Percentiles rank a stretch among this genome's conserved stretches.
Conservation (phyloP, 2,888 invertebrate species). For the Ormyrus labotus region DNA sequence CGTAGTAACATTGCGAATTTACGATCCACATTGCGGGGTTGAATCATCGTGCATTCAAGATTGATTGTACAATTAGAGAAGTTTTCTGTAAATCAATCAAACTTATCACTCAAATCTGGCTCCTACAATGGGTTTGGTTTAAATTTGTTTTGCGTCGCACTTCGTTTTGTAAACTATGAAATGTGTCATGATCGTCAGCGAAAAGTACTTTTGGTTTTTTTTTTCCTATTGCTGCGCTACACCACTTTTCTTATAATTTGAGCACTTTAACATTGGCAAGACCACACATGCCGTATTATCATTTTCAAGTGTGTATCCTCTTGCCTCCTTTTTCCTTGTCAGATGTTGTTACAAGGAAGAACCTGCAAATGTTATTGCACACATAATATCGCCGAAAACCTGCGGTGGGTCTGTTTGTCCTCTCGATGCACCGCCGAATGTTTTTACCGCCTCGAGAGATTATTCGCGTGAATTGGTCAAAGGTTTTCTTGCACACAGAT, state of each 20-base stretch:
- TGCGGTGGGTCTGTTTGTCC: slow-evolving; percentile 35
- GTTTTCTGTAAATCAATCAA: too few relatives aligned
- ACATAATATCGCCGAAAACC: slow-evolving; percentile 56
- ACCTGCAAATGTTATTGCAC: slow-evolving; percentile 68
- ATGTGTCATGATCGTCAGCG: too few relatives aligned
- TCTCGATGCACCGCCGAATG: slow-evolving; percentile 6
- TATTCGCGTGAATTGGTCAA: slow-evolving; percentile 49
- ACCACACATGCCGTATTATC: slow-evolving; percentile 72
- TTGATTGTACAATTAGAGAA: too few relatives aligned
- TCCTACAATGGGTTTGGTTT: too few relatives aligned
- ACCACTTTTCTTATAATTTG: slow-evolving; percentile 39
- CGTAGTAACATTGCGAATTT: too few relatives aligned
- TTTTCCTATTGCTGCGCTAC: too few relatives aligned
- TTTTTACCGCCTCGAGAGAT: slow-evolving; percentile 36
- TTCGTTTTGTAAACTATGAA: too few relatives aligned
- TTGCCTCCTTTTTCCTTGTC: slow-evolving; percentile 40
- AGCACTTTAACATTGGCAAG: slow-evolving; percentile 61
- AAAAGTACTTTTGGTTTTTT: too few relatives aligned
- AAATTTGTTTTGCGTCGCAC: too few relatives aligned
- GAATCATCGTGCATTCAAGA: too few relatives aligned
- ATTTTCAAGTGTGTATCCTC: slow-evolving; percentile 69
- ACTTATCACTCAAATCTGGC: too few relatives aligned
- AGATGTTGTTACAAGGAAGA: slow-evolving; percentile 66
- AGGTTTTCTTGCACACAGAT: slow-evolving; percentile 27
- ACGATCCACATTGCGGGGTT: too few relatives aligned